Base-by-base conservation (phyloP, 2,797 vertebrate species). In the Cirrhinus molitorella region DNA sequence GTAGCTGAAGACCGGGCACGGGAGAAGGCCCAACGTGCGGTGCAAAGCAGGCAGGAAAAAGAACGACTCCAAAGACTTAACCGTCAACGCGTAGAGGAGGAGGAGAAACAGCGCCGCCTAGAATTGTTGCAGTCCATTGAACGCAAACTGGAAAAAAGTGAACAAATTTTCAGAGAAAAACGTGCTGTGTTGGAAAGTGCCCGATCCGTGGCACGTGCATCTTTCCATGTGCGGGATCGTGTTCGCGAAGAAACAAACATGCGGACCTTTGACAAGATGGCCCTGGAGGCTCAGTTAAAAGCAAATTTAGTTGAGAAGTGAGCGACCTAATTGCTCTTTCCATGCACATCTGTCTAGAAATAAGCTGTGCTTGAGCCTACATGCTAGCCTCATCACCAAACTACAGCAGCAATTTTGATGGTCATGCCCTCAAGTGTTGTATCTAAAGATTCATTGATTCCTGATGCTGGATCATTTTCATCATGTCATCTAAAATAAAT, bases 231-330 rank as follows among this genome's bases (percentile, higher is more conserved):
- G 40, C 94, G 98, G 0, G 98, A 99, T 88, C 96, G 94, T 86
- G 98, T 99, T 11, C 94, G 98, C 0, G 96, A 98, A 88, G 98
- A 99, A 91, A 99, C 97, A 0, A 99, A 99, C 90, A 91, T 87
- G 83, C 97, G 98, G 43, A 99, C 98, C 0, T 99, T 99, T 84
- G 98, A 99, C 88, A 98, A 97, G 86, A 99, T 99, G 98, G 98
- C 95, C 40, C 93, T 97, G 5, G 98, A 99, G 84, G 98, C 98
- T 75, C 96, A 98, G 87, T 92, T 99, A 47, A 96, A 98, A 61
- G 97, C 98, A 88, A 96, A 93, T 83, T 93, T 99, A 80, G 94
- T 96, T 87, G 97, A 97, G 79, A 99, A 98, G 85, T 98, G 96
- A 89, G 67, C 28, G 0, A 61, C 28, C 13, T 53, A 67, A 83